Percentiles rank a stretch among this genome's conserved stretches.
These are phyloP conservation scores for Colossoma macropomum DNA, from an alignment of 2,113 vertebrate genomes.

Conservation along the genomic window DNA sequence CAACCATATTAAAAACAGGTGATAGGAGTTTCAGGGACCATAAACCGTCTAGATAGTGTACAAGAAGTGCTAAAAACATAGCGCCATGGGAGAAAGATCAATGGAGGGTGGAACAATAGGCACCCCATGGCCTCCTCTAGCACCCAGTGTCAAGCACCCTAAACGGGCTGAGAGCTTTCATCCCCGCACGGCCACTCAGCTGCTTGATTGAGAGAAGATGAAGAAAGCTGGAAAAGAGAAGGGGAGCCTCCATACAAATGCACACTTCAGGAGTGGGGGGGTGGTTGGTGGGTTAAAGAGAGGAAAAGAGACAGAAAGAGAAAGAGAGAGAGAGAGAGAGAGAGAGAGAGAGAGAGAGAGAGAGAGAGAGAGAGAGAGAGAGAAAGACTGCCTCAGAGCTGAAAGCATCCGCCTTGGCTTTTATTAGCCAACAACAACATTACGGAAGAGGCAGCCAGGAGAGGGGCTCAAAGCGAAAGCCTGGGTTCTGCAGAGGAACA, in stretches of 20 bases:
- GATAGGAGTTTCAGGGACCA: not conserved
- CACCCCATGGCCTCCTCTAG: slow-evolving; percentile 58
- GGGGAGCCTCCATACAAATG: slow-evolving; percentile 67
- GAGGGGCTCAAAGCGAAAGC: slow-evolving; percentile 63
- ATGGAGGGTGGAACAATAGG: slow-evolving; percentile 70
- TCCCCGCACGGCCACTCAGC: slow-evolving; percentile 65
- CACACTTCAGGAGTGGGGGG: slow-evolving; percentile 64
- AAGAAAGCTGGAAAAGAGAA: slow-evolving; percentile 68
- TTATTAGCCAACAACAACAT: slow-evolving; percentile 79
- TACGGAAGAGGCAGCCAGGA: slow-evolving; percentile 70
- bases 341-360: slow-evolving; percentile 56
- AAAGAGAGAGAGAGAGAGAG: slow-evolving; percentile 66
- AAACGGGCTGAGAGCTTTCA: slow-evolving; percentile 68
- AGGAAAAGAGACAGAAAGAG: slow-evolving; percentile 69
- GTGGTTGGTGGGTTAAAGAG: slow-evolving; percentile 66
- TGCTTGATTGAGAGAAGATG: slow-evolving; percentile 72
- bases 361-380: slow-evolving; percentile 64
- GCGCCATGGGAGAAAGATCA: slow-evolving; percentile 63
- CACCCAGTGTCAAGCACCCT: slow-evolving; percentile 67
- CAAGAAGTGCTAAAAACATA: slow-evolving; percentile 63
- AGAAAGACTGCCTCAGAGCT: slow-evolving; percentile 70
- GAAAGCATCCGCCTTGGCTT: slow-evolving; percentile 77
- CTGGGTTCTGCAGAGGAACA: slow-evolving; percentile 64
- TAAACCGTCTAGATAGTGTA: not conserved
- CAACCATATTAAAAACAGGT: not conserved